These are phyloP conservation scores for Caenorhabditis sp. DNA, from an alignment of 2,888 invertebrate species.

Conservation along the genomic window DNA sequence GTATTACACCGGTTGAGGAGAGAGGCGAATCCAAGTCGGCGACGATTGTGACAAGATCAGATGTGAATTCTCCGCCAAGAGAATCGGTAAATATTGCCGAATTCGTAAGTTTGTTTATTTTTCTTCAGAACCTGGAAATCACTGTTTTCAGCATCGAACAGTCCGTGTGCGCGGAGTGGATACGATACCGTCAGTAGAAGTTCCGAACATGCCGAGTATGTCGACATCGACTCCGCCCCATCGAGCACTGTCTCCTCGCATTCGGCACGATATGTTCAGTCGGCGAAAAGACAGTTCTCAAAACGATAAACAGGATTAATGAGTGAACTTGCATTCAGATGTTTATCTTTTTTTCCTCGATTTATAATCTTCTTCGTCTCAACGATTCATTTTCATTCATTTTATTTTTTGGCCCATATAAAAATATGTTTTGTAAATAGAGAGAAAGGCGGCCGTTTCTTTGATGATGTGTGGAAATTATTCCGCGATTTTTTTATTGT, in stretches of 20 bases:
- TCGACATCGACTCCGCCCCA: conserved; percentile 44
- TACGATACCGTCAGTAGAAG: conserved; percentile 50
- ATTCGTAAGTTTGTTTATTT: conserved; percentile 14
- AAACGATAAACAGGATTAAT: neutral
- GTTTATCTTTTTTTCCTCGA: too few species aligned
- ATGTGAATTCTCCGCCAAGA: neutral
- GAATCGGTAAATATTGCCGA: conserved; percentile 16
- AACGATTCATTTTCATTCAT: neutral
- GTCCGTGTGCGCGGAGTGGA: conserved; percentile 47
- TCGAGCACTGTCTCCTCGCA: conserved; percentile 52
- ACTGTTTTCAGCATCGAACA: conserved; percentile 21
- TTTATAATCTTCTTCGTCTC: neutral
- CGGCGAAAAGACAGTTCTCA: conserved; percentile 12
- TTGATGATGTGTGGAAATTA: too few species aligned
- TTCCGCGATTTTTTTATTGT: too few species aligned
- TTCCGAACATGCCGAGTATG: conserved; percentile 56
- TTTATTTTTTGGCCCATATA: neutral
- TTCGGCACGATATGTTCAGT: conserved; percentile 42
- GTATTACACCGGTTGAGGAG: conserved; percentile 30
- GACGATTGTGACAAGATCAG: neutral
- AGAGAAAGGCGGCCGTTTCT: too few species aligned
- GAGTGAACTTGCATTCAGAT: neutral
- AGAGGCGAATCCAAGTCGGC: conserved; percentile 22
- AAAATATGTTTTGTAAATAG: too few species aligned
- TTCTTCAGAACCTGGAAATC: neutral